These are phyloP conservation scores for Phoenicopterus ruber DNA, from an alignment of 2,113 vertebrate species.

Conservation along the genomic window DNA sequence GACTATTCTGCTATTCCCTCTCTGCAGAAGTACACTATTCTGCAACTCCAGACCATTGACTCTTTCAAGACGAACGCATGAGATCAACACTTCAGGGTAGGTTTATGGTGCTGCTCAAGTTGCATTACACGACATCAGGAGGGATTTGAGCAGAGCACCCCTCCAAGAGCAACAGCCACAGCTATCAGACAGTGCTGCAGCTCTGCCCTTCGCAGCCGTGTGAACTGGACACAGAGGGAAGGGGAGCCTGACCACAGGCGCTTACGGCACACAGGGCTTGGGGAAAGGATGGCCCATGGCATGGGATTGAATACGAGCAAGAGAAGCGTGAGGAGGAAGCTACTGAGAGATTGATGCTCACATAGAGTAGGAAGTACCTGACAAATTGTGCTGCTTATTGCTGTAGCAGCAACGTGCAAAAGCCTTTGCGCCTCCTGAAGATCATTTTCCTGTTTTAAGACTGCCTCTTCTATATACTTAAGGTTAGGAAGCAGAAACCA, in stretches of 20 bases:
- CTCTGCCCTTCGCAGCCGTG: rapidly evolving
- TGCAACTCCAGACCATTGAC: not conserved
- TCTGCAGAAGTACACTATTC: not conserved
- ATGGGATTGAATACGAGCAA: not conserved
- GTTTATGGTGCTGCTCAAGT: not conserved
- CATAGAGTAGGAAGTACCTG: not conserved
- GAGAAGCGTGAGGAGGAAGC: not conserved
- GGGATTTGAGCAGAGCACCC: not conserved
- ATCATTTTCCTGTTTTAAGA: not conserved
- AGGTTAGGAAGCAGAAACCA: not conserved
- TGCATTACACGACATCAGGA: not conserved
- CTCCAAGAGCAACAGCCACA: not conserved
- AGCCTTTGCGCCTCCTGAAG: not conserved
- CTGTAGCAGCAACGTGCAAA: not conserved
- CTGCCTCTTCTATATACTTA: not conserved
- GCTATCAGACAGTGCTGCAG: not conserved
- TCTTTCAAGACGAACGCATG: not conserved
- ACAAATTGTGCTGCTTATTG: not conserved
- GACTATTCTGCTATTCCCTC: not conserved
- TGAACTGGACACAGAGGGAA: not conserved
- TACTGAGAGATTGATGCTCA: not conserved
- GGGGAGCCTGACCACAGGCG: not conserved
- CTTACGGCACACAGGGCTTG: not conserved
- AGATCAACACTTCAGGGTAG: not conserved
- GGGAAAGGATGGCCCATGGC: not conserved